Evolutionary conservation across 2,797 vertebrate genomes (phyloP), one percentile per base, ranked within the genome.

Genomic region (Scyliorhinus canicula): DNA sequence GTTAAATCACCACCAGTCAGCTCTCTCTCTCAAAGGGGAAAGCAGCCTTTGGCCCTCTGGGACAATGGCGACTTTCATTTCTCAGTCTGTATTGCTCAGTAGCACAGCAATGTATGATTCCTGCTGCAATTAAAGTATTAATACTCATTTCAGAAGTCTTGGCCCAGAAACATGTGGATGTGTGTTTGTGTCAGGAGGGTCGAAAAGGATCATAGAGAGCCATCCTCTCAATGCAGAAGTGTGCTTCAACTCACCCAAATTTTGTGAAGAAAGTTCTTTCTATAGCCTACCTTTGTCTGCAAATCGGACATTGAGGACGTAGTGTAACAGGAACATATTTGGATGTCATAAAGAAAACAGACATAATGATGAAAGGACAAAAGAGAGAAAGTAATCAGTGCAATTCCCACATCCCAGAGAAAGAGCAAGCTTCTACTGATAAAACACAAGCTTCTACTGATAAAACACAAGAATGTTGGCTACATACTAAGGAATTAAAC

Each of bases 251-350:
- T 47, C 26, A 93, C 28, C 44, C 47, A 69, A 74, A 31, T 31
- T 93, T 94, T 94, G 26, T 93, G 47, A 69, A 94, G 31, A n/a
- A 94, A 94, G 4, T 74, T 69, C 28, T 94, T 24, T 71, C 67
- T 47, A 16, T 93, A 44, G 91, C 93, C 93, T 94, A 94, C 93
- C 93, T 94, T 94, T 24, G 57, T 91, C 93, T 94, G 93, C 50
- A 94, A 93, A 74, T 74, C 28, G 93, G 31, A 94, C 47, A 69
- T 74, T 16, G 67, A 94, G 14, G 26, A 52, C 44, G 67, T 21
- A n/a, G 93, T 94, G 74, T 71, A 35, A 52, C 93, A 94, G 93
- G 93, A 52, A 69, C 93, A 93, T 71, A 93, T 63, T 65, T 93
- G 90, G 90, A 93, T 93, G 91, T 47, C 91, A 91, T 63, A 93